Base-by-base conservation (phyloP, 2,888 invertebrate species). In the Plagodis pulveraria region DNA sequence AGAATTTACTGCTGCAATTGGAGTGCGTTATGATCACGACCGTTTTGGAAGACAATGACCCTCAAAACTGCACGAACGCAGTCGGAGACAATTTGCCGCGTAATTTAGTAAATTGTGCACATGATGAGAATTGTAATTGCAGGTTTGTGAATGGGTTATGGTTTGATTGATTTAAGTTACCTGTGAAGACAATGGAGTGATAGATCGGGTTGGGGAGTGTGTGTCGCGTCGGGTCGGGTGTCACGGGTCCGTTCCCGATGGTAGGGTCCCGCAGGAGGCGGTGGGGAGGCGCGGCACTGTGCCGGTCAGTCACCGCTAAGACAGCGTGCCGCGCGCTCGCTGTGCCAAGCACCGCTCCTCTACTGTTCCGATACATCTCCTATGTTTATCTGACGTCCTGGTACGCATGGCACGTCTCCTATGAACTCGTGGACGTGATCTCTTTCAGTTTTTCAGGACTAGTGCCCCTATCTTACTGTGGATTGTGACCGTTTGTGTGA, bases 281-380 rank as follows among this genome's bases (percentile, higher is more conserved):
- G 88, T 86, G 89, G 91, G 89, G 86, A 81, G 86, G 78, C 73
- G 90, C 90, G 90, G 87, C 89, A 91, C 76, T 91, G 87, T 78
- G 91, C 81, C 92, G 91, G 92, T 91, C 92, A 92, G 92, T 92
- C 91, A 91, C 91, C 91, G 92, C 87, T 90, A 74, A 71, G 86
- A 82, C 89, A 87, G 86, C 90, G 88, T 74, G 84, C 83, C 83
- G 91, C 69, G 84, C 91, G 86, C 89, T 84, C 88, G 91, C 72
- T 77, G 78, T 75, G 69, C 74, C 73, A 64, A 70, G 71, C 74
- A 70, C 70, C 75, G 68, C 76, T 71, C 73, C 70, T 71, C 77
- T 76, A 80, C 82, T 83, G 84, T 84, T 78, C 77, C 77, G 77
- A 76, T 67, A 76, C 72, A 79, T 74, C 81, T 83, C 78, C 80